Evolutionary conservation across 1,140 invertebrate genomes (phyloP), one percentile per base, ranked within the genome.

Genomic region (Cryptotermes secundus): DNA sequence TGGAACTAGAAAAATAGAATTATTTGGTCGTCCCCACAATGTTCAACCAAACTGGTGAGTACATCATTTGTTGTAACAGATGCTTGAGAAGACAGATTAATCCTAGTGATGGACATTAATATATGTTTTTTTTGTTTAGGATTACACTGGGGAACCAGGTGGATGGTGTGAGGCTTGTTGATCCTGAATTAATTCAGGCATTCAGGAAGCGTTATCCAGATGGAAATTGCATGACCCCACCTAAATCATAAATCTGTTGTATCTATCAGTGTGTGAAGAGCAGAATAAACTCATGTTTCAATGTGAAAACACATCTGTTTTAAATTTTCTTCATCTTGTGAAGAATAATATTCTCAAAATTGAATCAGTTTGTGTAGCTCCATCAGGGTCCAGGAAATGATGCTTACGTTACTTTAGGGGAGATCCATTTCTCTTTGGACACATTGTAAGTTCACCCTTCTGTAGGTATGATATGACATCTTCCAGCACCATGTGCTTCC

Each of bases 11-110:
- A 99, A 99, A 92, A 98, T 99, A 86, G 98, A 99, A 91, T 90
- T 99, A 10, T 99, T 99, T 90, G 98, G 98, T 0, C 90, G 98
- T 83, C 97, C 97, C 10, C 98, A 99, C 89, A 99, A 99, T 90
- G 96, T 99, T 16, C 98, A 99, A 89, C 98, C 98, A 0, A 99
- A 99, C 90, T 99, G 98, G 98, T 96, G 90, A 90, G 87, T 85
- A 4, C 6, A 65, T 42, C 38, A 42, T 19, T 19, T 49, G 19
- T 49, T 49, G 19, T 80, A 26, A n/a, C 12, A 24, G 26, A 72
- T 34, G 53, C n/a, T 80, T 34, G 31, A 72, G 31, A 65, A 3
- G 1, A 19, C 31, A 34, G 6, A 12, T 65, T 1, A 49, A 49
- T 12, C 45, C 38, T 38, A 42, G 38, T 42, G 9, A 12, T 49